Base-by-base conservation (phyloP, 2,113 vertebrate genomes). In the Dunckerocampus dactyliophorus region DNA sequence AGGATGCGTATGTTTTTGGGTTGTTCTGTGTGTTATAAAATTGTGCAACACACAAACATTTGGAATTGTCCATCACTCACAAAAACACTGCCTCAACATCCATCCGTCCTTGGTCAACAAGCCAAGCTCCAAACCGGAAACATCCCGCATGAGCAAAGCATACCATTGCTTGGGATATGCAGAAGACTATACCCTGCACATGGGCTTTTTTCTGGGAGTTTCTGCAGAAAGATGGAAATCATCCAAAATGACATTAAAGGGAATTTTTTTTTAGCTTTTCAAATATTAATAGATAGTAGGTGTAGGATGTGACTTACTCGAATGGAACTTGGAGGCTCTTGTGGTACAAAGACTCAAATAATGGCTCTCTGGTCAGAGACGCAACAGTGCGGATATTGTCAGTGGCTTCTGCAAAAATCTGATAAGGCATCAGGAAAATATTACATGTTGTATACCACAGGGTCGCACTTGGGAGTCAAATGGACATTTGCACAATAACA, bases 361-460 rank as follows among this genome's bases (percentile, higher is more conserved):
- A 95, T 69, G 65, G 82, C 82, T 98, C 95, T 71, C 88, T 89
- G 53, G 90, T 94, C 73, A 99, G 90, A 49, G 95, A 93, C 42
- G 81, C 95, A 57, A 99, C 94, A 2, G 96, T 98, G 46, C 94
- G 92, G 69, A 98, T 95, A 67, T 98, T 99, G 75, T 93, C 95
- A 50, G 98, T 95, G 59, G 93, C 94, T 80, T 99, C 94, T 10
- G 95, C 94, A 31, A 96, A 94, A 64, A 95, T 88, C 96, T 98
- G 81, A 47, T 11, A 43, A 53, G n/a, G 67, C 19, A 42, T 11
- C 17, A 42, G 39, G 2, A 56, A 42, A 17, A 37, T 8, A n/a
- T 20, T 4, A 53, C 28, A 34, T n/a, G 34, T 37, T 37, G 34
- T 21, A 12, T 20, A 50, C 11, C 7, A 50, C 1, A 14, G 20